Evolutionary conservation across 2,113 vertebrate species (phyloP).

Genomic region (Triplophysa tibetana): DNA sequence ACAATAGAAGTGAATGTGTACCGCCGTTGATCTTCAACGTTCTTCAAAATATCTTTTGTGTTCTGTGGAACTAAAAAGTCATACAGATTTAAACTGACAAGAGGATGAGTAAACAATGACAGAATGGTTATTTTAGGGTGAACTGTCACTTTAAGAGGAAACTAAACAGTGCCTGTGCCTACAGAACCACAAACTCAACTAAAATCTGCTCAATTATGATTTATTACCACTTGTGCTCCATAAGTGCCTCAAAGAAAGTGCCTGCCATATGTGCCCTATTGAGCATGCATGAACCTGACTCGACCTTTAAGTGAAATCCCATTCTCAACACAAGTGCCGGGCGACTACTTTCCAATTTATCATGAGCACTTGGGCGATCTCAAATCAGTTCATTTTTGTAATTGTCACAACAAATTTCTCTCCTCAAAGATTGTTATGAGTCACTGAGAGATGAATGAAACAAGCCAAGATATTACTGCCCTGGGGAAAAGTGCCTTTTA

Average conservation of each 20-base stretch:
- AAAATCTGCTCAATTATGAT: neutral
- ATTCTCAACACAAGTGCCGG: neutral
- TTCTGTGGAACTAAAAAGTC: no score
- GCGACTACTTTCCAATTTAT: neutral
- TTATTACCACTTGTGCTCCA: no score
- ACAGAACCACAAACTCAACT: neutral
- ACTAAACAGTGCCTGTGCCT: neutral
- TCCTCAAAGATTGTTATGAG: conserved; percentile 58
- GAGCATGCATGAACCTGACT: conserved; percentile 8
- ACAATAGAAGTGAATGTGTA: no score
- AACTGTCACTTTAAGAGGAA: no score
- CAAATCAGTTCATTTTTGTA: neutral
- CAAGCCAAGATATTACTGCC: conserved; percentile 60
- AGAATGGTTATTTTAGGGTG: no score
- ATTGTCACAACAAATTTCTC: conserved; percentile 23
- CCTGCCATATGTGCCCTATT: neutral
- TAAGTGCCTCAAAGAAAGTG: neutral
- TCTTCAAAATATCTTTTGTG: no score
- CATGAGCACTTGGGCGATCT: neutral
- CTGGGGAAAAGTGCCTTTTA: conserved; percentile 66
- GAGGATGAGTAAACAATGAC: no score
- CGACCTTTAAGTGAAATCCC: neutral
- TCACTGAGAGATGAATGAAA: conserved; percentile 68
- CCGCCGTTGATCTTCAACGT: no score
- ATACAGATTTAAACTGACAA: no score